phyloP scores from a whole-genome alignment of 2,797 vertebrate genomes.

The Labroides dimidiatus region DNA sequence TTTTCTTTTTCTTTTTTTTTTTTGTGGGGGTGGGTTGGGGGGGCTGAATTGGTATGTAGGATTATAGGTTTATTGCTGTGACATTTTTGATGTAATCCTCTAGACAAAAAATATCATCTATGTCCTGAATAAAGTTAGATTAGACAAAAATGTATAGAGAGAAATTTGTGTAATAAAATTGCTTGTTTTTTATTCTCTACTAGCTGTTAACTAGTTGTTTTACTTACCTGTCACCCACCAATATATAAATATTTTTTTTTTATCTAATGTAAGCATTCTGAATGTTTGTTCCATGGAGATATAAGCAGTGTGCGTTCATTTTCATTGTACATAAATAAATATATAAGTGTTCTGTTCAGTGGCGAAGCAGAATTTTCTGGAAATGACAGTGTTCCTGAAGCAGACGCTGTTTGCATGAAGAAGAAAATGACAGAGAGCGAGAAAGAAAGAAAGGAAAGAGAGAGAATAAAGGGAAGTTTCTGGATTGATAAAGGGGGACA shows the following conservation, averaged over 20 bases:
- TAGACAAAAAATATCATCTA: slow-evolving; percentile 76
- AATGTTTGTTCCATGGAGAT: slow-evolving; percentile 84
- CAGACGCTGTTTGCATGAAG: slow-evolving; percentile 57
- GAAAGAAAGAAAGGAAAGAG: slow-evolving; percentile 9
- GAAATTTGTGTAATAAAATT: slow-evolving; percentile 75
- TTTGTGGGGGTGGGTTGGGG: too few species aligned
- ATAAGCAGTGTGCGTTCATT: slow-evolving; percentile 83
- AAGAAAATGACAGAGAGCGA: slow-evolving; percentile 27
- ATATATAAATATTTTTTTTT: slow-evolving; percentile 83
- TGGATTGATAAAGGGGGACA: slow-evolving; percentile 50
- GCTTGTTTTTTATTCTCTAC: slow-evolving; percentile 81
- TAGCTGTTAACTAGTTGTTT: slow-evolving; percentile 82
- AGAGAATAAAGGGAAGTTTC: slow-evolving; percentile 49
- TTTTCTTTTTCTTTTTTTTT: slow-evolving; percentile 59
- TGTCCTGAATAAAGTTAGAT: slow-evolving; percentile 79
- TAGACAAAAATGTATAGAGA: slow-evolving; percentile 79
- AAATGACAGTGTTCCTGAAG: slow-evolving; percentile 65
- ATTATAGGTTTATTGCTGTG: slow-evolving; percentile 84
- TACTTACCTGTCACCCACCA: slow-evolving; percentile 82
- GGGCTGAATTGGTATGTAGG: slow-evolving; percentile 86
- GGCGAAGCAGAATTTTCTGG: slow-evolving; percentile 74
- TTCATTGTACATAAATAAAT: slow-evolving; percentile 86
- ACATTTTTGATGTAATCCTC: slow-evolving; percentile 83
- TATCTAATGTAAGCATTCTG: slow-evolving; percentile 86
- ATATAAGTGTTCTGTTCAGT: slow-evolving; percentile 84